Evolutionary conservation across 1,140 invertebrate genomes (phyloP), one percentile per base, ranked within the genome.

Genomic region (Drosophila kikkawai): DNA sequence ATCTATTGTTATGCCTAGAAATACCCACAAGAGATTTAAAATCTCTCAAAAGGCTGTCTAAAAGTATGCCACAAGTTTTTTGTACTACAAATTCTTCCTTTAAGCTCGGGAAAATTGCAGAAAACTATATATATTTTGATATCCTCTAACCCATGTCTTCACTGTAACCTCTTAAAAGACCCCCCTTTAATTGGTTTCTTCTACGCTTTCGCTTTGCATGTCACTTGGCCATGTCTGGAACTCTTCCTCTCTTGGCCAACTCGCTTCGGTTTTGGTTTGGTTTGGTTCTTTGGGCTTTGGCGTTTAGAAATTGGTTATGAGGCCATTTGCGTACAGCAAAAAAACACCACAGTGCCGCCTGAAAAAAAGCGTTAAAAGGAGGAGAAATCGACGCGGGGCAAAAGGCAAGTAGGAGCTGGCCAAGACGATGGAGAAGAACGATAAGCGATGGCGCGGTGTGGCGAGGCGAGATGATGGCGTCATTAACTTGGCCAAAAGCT

Each of bases 151-250:
- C 19, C 12, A 12, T 32, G 3, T 29, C 26, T 2, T 5, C 5
- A 70, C 63, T 67, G 63, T 68, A 39, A 13, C 17, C 37, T 32
- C 19, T 37, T 32, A 1, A 22, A 15, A 19, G 2, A 19, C 39
- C 48, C 48, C 48, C 59, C 60, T 61, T 47, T 39, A 56, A 39
- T 39, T 56, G 19, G 53, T 39, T 56, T 39, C 53, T 37, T 56
- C 37, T 7, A 56, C 70, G 64, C 61, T 59, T 60, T 67, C 47
- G 42, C 44, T 59, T 75, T 69, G 84, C 84, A 88, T 88, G 84
- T 88, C 84, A 88, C 78, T 84, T 90, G 84, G 81, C 77, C 84
- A 82, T 86, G 77, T 87, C 78, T 56, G 53, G 53, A 86, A 66
- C 73, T 78, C 79, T 85, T 77, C 65, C 55, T 45, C 53, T 48